Evolutionary conservation across 2,797 vertebrate species (phyloP), one percentile per base, ranked within the genome.

Genomic region (Falco biarmicus): DNA sequence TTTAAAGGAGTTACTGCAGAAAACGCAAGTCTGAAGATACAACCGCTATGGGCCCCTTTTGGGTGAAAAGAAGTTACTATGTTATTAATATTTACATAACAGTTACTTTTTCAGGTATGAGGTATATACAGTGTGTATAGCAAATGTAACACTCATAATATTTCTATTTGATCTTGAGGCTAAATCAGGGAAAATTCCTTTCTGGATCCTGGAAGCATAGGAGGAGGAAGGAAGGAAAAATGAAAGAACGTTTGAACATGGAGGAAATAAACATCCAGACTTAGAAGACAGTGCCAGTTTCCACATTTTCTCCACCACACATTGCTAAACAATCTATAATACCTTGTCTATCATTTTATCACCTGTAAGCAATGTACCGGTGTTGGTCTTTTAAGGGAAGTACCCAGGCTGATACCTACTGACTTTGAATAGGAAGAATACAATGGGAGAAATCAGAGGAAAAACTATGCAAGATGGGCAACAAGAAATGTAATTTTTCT

Each of bases 201-300:
- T 47, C 48, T 82, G 59, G 32, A 21, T 56, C 84, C 32, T 73
- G 37, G 20, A 28, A 28, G 34, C 26, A 41, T 11, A 41, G 39
- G 39, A 47, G 48, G 16, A 68, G 7, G 37, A 69, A 34, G 53
- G 29, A 37, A 59, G 21, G 41, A 22, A 87, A 89, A 96, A 94
- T 79, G 59, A 83, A 79, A 91, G 78, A 96, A 92, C 74, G 17
- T 77, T 90, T 69, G 28, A 84, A 96, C 92, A 60, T 54, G 34
- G 56, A 26, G 56, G 50, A 90, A 84, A 51, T 32, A 88, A 96
- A 94, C 93, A 39, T 60, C 82, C 84, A 94, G 57, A 65, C 18
- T 66, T 80, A 7, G 16, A 68, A 31, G 45, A n/a, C 19, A 63
- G 22, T 29, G 18, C 32, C n/a, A 39, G 51, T 95, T 93, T 91